phyloP scores from a whole-genome alignment of 2,888 invertebrate genomes.

The Emesis russula region DNA sequence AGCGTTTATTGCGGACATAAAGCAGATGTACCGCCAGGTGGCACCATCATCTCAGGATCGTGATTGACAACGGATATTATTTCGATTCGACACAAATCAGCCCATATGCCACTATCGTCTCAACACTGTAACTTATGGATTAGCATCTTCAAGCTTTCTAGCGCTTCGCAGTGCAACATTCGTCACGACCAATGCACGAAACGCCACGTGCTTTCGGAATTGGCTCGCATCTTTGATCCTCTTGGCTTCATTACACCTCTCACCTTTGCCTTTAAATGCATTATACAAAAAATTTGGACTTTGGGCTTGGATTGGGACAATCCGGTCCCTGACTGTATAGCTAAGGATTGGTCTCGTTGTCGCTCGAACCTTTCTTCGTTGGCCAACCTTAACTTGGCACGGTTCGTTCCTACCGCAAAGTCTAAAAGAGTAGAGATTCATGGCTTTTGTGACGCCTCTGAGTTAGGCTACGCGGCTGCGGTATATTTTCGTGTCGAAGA shows the following conservation, averaged over 20 bases:
- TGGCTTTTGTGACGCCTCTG: background rate
- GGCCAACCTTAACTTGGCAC: background rate
- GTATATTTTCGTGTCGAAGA: background rate
- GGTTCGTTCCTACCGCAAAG: background rate
- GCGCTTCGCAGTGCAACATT: background rate
- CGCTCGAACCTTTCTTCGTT: background rate
- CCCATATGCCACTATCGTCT: slow-evolving; percentile 18
- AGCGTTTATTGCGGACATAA: slow-evolving; percentile 34
- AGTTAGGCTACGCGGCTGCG: background rate
- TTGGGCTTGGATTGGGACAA: slow-evolving; percentile 25
- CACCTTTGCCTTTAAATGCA: background rate
- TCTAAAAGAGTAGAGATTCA: background rate
- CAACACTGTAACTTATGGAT: slow-evolving; percentile 43
- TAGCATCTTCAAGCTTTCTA: background rate
- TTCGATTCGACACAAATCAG: slow-evolving; percentile 7
- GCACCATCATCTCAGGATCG: background rate
- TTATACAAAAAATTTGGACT: slow-evolving; percentile 36
- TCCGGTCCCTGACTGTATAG: slow-evolving; percentile 6
- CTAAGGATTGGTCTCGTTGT: slow-evolving; percentile 1
- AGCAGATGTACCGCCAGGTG: slow-evolving; percentile 34
- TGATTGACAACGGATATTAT: slow-evolving; percentile 37
- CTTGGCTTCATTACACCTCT: slow-evolving; percentile 31
- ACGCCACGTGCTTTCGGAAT: slow-evolving; percentile 23
- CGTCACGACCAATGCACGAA: slow-evolving; percentile 5
- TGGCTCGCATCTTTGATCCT: slow-evolving; percentile 36